Evolutionary conservation across 2,113 vertebrate species (phyloP).

Genomic region (Ellobius talpinus): DNA sequence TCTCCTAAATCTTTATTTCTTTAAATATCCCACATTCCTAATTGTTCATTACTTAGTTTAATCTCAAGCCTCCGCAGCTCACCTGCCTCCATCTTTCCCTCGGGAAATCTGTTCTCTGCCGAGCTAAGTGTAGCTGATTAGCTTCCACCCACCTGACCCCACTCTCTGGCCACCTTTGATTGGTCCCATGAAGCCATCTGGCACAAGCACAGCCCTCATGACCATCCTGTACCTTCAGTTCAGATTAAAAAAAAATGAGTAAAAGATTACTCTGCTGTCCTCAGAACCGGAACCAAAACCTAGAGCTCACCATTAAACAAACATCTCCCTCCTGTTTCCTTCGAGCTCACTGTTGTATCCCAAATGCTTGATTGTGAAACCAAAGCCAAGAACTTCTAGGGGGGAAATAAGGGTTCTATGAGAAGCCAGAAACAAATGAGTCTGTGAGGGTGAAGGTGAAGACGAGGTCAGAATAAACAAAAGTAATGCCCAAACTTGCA

Average conservation of each 20-base stretch:
- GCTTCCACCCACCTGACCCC: background rate
- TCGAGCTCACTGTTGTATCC: background rate
- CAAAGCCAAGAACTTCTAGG: background rate
- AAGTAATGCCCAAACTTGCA: background rate
- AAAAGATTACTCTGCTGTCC: background rate
- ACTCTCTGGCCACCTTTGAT: background rate
- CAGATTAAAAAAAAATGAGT: background rate
- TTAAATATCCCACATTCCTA: slow-evolving; percentile 59
- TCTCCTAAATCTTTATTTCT: slow-evolving; percentile 53
- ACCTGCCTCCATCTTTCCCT: background rate
- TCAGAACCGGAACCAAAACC: background rate
- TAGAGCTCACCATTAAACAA: background rate
- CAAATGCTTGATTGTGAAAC: background rate
- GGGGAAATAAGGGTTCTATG: background rate
- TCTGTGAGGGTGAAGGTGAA: background rate
- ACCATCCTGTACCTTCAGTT: background rate
- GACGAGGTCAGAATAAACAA: background rate
- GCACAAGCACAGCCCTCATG: background rate
- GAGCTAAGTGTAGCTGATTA: background rate
- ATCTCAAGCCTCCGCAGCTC: background rate
- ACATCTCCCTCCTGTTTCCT: background rate
- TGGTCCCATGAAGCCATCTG: background rate
- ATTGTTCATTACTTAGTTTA: slow-evolving; percentile 39
- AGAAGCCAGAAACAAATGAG: slow-evolving; percentile 11
- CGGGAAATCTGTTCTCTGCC: background rate